These are phyloP conservation scores for Epinotia nisella DNA, from an alignment of 2,888 invertebrate species.

Conservation along the genomic window DNA sequence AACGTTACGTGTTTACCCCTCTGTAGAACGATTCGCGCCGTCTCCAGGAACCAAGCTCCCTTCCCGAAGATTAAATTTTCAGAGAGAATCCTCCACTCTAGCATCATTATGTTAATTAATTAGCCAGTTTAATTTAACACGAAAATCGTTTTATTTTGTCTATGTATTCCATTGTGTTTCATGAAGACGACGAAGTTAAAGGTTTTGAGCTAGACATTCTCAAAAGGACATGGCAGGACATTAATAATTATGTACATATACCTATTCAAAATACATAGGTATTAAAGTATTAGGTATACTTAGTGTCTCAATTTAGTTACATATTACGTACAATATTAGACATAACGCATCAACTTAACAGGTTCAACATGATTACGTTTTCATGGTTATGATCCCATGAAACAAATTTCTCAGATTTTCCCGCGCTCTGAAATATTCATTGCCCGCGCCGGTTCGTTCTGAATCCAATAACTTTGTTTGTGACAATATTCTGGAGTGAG, in stretches of 20 bases:
- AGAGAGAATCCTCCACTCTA: slow-evolving; percentile 30
- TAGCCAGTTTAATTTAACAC: slow-evolving; percentile 43
- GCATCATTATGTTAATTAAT: slow-evolving; percentile 44
- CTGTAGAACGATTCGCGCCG: too few relatives aligned
- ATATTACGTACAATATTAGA: too few relatives aligned
- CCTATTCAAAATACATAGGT: too few relatives aligned
- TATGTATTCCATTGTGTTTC: slow-evolving; percentile 12
- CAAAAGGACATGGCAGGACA: neutral
- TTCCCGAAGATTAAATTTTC: slow-evolving; percentile 39
- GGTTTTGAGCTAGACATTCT: slow-evolving; percentile 9
- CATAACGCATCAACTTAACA: neutral
- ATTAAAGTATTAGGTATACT: too few relatives aligned
- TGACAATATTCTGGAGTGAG: slow-evolving; percentile 76
- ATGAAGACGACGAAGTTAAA: neutral
- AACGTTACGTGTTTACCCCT: too few relatives aligned
- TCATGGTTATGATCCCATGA: slow-evolving; percentile 47
- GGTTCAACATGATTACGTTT: slow-evolving; percentile 47
- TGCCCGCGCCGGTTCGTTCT: slow-evolving; percentile 56
- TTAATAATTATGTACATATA: neutral
- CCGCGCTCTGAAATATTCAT: slow-evolving; percentile 53
- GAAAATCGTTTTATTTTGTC: slow-evolving; percentile 37
- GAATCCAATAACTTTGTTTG: slow-evolving; percentile 76
- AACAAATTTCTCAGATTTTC: slow-evolving; percentile 51
- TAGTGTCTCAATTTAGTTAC: neutral
- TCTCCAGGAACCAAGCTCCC: slow-evolving; percentile 5